Base-by-base conservation (phyloP, 2,113 vertebrate genomes). In the Heterotis niloticus region DNA sequence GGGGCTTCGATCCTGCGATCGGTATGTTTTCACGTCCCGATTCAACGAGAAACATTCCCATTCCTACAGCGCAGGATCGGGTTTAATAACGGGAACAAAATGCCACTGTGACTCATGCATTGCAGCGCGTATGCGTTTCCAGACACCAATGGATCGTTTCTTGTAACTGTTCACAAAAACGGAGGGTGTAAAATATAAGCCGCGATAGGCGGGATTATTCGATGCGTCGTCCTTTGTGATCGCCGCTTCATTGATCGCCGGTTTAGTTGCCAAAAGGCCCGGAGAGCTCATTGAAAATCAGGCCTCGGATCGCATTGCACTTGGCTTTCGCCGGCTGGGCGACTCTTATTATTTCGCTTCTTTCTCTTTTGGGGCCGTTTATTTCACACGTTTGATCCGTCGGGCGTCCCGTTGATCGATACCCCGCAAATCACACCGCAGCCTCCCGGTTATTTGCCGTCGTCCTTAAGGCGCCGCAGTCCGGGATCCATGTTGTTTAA, bases 251-350 rank as follows among this genome's bases (percentile, higher is more conserved):
- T 78, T 64, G 51, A 73, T 18, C 64, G 18, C 18, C 34, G 26
- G 51, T 34, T 67, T 79, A 18, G 77, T 71, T 79, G 68, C 59
- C 26, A 59, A 24, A 44, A 79, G 81, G 81, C 62, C 86, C 81
- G 84, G 86, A 89, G 84, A 69, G 87, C 86, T 91, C 86, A 90
- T 91, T 90, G 90, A 88, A 34, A 84, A 70, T 34, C 67, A 83
- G 86, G 79, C 84, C 83, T 82, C 75, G 75, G 79, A 34, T 83
- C 84, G 60, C 60, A 34, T 77, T 78, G 83, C 59, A 66, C 77
- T 80, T 76, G 84, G 79, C 57, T 72, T 85, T 72, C 23, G 16
- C 23, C 13, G 29, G 5, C 10, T 24, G 26, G 34, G 34, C 9
- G 23, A 51, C n/a, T n/a, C n/a, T n/a, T 62, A 71, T 62, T 29